Evolutionary conservation across 2,797 vertebrate species (phyloP), one percentile per base, ranked within the genome.

Genomic region (Pipistrellus pipistrellus): DNA sequence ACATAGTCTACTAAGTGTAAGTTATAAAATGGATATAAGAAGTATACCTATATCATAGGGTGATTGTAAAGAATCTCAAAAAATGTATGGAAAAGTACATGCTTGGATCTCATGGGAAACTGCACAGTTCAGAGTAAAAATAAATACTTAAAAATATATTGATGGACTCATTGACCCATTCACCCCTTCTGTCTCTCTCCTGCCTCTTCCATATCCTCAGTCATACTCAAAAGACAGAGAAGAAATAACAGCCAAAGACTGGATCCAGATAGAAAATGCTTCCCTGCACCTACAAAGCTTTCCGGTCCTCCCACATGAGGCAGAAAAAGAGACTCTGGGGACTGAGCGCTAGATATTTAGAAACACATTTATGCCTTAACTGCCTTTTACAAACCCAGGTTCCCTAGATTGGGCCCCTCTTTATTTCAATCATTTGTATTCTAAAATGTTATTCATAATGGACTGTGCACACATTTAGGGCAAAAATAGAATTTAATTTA

Each of bases 391-490:
- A 95, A 92, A 90, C 62, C 66, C 64, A 91, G 8, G 35, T 78
- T 25, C 12, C n/a, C 21, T 80, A 25, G 17, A 86, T 30, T 59
- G 23, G 27, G 13, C 3, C 62, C 11, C 20, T 68, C 27, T 51
- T 35, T 73, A 78, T 89, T 88, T 88, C 38, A 71, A 21, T 20
- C 48, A 12, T 46, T 80, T 66, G 3, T 48, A 2, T 25, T 80
- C 3, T 92, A 91, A 76, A 91, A 80, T 62, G 30, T 21, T 76
- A 68, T 64, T 73, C 68, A 32, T 90, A 84, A 76, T 46, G 92
- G 57, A 44, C 94, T 76, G 0, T 23, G 81, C 48, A 35, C 15
- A 51, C 25, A 62, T 78, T 78, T 75, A 84, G 21, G 5, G 10
- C 9, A 85, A 91, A 55, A 41, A 20, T n/a, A 18, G 20, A 83